These are phyloP conservation scores for Tromatobia lineatoria DNA, from an alignment of 2,888 invertebrate genomes.

Conservation along the genomic window DNA sequence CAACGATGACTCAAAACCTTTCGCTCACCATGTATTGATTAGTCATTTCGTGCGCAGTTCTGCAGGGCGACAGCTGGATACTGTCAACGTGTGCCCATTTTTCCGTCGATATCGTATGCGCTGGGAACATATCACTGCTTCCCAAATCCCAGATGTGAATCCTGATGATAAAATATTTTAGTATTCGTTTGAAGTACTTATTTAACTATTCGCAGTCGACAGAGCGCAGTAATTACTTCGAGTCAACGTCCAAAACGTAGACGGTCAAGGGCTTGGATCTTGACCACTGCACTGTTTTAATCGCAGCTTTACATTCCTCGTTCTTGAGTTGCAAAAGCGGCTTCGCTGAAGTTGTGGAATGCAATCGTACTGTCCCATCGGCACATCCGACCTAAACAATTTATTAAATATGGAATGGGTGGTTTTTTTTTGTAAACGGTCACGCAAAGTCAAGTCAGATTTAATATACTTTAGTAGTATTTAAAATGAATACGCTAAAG, in stretches of 20 bases:
- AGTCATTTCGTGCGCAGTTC: conserved; percentile 77
- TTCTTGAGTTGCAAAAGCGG: conserved; percentile 84
- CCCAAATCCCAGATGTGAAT: conserved; percentile 87
- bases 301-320: conserved; percentile 77
- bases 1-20: background rate
- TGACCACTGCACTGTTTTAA: conserved; percentile 87
- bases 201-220: background rate
- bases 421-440: background rate
- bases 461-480: background rate
- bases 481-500: too few species aligned
- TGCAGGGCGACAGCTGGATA: conserved; percentile 85
- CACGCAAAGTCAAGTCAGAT: background rate
- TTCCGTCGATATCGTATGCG: conserved; percentile 84
- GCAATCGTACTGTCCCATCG: conserved; percentile 86
- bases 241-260: conserved; percentile 85
- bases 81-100: conserved; percentile 83
- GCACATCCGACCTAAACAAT: conserved; percentile 84
- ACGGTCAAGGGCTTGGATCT: conserved; percentile 86
- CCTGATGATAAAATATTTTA: conserved; percentile 72
- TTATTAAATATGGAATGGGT: background rate
- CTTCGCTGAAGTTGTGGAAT: conserved; percentile 84
- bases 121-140: conserved; percentile 86
- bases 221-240: conserved; percentile 77
- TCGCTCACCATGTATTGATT: conserved; percentile 85
- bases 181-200: conserved; percentile 1